Evolutionary conservation across 2,888 invertebrate genomes (phyloP).

Genomic region (Hesperia comma): DNA sequence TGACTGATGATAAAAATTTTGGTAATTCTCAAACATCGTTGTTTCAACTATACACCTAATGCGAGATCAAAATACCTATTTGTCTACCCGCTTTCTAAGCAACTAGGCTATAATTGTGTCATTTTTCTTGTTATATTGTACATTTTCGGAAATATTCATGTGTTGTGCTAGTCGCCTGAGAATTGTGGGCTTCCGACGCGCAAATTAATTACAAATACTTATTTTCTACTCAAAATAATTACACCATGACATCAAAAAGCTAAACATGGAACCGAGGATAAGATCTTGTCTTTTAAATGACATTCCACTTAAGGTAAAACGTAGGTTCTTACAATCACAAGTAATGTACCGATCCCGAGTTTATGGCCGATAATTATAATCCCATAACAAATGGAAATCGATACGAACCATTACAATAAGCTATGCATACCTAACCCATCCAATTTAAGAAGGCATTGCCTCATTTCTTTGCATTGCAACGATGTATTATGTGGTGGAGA

Average conservation of each 20-base stretch:
- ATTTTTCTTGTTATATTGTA: no score
- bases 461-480: conserved; percentile 11
- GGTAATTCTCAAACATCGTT: no score
- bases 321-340: conserved; percentile 1
- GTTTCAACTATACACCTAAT: no score
- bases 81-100: no score
- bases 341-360: conserved; percentile 2
- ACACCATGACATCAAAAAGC: no score
- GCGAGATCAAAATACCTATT: no score
- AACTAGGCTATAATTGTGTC: no score
- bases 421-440: conserved; percentile 11
- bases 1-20: no score
- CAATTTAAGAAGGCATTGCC: conserved; percentile 5
- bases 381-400: conserved; percentile 21
- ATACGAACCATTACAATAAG: conserved; percentile 16
- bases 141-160: no score
- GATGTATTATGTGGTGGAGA: background rate
- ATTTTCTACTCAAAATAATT: no score
- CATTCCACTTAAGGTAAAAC: background rate
- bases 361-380: conserved; percentile 24
- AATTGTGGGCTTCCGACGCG: background rate
- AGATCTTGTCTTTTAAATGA: background rate
- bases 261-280: background rate
- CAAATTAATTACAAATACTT: background rate
- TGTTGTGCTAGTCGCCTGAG: background rate